Conservation (phyloP, 1,140 invertebrate species). For the Diuraphis noxia region DNA sequence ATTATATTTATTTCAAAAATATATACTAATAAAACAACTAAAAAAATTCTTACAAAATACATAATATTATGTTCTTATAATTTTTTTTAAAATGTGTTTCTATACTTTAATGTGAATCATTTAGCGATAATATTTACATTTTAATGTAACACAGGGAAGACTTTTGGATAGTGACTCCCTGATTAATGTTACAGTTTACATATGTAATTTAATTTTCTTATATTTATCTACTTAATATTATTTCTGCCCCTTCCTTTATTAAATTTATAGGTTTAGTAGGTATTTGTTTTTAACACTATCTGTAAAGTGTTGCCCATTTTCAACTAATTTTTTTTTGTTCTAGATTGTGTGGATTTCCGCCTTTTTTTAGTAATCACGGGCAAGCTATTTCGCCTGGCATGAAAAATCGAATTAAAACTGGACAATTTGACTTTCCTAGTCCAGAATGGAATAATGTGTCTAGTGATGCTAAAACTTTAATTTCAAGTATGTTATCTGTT, state of each 20-base stretch:
- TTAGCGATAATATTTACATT: neutral
- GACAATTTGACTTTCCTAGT: conserved; percentile 95
- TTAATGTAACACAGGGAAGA: neutral
- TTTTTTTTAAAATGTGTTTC: neutral
- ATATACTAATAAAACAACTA: too few species aligned
- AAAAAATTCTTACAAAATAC: neutral
- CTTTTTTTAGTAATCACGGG: conserved; percentile 97
- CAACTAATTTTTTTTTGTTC: neutral
- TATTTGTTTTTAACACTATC: neutral
- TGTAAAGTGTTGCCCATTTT: neutral
- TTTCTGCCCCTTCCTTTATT: neutral
- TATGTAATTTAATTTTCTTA: too few species aligned
- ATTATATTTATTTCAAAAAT: too few species aligned
- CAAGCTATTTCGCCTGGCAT: conserved; percentile 98
- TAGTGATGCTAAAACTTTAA: conserved; percentile 91
- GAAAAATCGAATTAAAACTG: conserved; percentile 94
- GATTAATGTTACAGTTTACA: neutral
- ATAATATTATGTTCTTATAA: neutral
- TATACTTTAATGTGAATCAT: neutral
- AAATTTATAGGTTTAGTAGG: neutral
- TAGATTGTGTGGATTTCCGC: conserved; percentile 94
- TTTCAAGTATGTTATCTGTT: conserved; percentile 89
- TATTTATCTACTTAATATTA: neutral
- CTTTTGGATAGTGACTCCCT: neutral
- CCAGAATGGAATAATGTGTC: conserved; percentile 97